Evolutionary conservation across 2,888 invertebrate genomes (phyloP).

Genomic region (Eutolmus rufibarbis): DNA sequence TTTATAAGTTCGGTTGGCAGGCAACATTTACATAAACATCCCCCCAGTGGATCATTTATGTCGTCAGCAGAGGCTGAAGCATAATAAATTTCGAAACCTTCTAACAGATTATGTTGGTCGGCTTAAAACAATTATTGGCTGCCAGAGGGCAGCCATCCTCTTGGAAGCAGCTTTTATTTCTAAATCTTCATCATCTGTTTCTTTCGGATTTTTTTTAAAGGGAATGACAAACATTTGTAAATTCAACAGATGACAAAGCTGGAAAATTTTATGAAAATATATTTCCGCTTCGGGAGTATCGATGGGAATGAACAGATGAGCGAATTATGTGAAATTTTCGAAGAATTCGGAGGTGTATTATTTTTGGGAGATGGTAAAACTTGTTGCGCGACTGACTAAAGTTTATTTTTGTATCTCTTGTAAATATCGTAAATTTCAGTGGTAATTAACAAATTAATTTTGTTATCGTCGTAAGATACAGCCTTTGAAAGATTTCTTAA

Average conservation of each 20-base stretch:
- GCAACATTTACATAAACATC: neutral
- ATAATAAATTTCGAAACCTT: neutral
- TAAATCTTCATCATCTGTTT: neutral
- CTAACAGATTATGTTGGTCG: neutral
- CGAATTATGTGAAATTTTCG: neutral
- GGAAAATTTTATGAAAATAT: neutral
- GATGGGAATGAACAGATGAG: neutral
- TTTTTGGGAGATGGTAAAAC: neutral
- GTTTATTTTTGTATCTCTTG: neutral
- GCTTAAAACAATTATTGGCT: neutral
- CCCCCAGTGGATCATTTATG: conserved; percentile 6
- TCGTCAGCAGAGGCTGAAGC: neutral
- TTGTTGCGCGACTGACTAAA: neutral
- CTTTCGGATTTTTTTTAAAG: neutral
- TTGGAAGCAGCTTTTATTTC: neutral
- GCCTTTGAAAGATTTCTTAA: neutral
- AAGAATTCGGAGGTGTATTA: neutral
- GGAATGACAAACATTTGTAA: neutral
- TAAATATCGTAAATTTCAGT: neutral
- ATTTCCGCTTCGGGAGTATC: neutral
- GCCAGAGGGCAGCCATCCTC: neutral
- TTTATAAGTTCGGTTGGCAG: conserved; percentile 6
- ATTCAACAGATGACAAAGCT: neutral
- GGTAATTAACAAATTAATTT: neutral
- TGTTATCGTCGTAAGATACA: neutral